Evolutionary conservation across 37 sponge, comb jelly and placozoan species (phyloP).

Genomic region (Corticium candelabrum): DNA sequence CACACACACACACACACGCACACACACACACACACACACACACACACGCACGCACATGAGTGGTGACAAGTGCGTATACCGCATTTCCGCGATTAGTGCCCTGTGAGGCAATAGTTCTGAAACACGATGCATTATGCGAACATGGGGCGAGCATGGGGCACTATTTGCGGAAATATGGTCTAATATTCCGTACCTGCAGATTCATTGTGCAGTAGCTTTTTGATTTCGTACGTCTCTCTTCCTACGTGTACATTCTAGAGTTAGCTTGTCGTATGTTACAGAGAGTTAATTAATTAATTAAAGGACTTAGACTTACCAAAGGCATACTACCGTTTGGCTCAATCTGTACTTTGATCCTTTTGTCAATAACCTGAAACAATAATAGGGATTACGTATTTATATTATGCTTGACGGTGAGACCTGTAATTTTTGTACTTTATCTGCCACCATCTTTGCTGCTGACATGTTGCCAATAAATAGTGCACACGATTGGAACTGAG

Average conservation of each 20-base stretch:
- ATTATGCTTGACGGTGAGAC: background rate
- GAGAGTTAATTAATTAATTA: background rate
- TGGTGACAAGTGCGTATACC: background rate
- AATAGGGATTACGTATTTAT: conserved; percentile 1
- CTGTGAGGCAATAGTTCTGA: too few species aligned
- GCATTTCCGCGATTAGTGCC: too few species aligned
- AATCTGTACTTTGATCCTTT: background rate
- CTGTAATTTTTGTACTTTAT: background rate
- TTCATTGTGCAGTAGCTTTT: background rate
- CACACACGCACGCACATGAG: background rate
- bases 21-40: conserved; percentile 12
- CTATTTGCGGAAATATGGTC: too few species aligned
- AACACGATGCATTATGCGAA: too few species aligned
- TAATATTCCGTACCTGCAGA: background rate
- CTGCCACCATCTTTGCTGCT: background rate
- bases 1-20: conserved; percentile 19
- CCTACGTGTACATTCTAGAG: background rate
- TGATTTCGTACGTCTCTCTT: background rate
- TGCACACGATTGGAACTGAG: background rate
- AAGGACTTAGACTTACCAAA: background rate
- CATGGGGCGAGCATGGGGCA: too few species aligned
- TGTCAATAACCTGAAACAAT: background rate
- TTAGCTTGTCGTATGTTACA: background rate
- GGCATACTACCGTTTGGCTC: conserved; percentile 1
- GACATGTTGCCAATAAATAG: background rate